Conservation (phyloP, 2,888 invertebrate species). For the Drosophila subquinaria region DNA sequence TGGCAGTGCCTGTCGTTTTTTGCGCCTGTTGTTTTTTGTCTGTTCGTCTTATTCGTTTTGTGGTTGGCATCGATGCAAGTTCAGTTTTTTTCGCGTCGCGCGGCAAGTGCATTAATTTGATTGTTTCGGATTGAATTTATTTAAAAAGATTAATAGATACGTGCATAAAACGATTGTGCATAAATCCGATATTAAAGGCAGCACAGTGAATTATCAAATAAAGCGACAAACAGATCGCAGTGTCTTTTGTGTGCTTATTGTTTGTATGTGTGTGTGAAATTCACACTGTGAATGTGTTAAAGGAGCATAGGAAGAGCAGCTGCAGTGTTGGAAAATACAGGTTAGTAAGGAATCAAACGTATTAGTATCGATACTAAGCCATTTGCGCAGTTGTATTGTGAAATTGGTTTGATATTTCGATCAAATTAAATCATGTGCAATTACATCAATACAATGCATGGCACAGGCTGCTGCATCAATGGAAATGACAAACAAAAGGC, state of each 20-base stretch:
- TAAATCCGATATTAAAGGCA: constrained; percentile 17
- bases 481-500: constrained; percentile 38
- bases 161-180: constrained; percentile 3
- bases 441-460: constrained; percentile 30
- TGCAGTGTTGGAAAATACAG: constrained; percentile 29
- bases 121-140: constrained; percentile 33
- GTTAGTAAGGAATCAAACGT: constrained; percentile 29
- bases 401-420: not conserved
- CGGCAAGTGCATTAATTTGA: constrained; percentile 37
- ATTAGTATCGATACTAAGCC: constrained; percentile 6
- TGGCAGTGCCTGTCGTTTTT: constrained; percentile 36
- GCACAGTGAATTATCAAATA: not conserved
- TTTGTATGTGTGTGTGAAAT: constrained; percentile 3
- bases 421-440: constrained; percentile 40
- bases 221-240: constrained; percentile 3
- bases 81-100: constrained; percentile 40
- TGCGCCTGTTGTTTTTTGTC: constrained; percentile 38
- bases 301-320: not conserved
- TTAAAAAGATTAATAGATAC: constrained; percentile 12
- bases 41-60: constrained; percentile 56
- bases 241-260: constrained; percentile 13
- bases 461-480: constrained; percentile 25
- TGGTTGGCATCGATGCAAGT: constrained; percentile 52
- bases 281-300: not conserved
- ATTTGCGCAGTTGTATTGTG: not conserved